These are phyloP conservation scores for Nephila pilipes DNA, from an alignment of 1,140 invertebrate genomes.

Conservation along the genomic window DNA sequence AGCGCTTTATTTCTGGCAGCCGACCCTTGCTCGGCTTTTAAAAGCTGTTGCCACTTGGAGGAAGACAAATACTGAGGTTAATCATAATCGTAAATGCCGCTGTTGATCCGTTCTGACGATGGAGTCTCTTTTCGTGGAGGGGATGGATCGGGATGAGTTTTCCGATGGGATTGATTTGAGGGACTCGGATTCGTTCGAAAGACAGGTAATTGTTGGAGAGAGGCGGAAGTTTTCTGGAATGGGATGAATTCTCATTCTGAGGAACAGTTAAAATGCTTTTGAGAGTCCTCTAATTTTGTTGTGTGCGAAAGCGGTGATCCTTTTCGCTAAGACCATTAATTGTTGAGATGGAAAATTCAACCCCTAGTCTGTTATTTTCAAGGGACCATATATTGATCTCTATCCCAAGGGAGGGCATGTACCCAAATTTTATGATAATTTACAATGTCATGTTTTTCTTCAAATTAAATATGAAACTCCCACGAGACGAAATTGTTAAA, in stretches of 20 bases:
- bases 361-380: neutral
- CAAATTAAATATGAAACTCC: too few species aligned
- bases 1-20: constrained; percentile 11
- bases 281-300: constrained; percentile 22
- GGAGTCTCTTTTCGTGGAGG: neutral
- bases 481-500: too few species aligned
- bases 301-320: neutral
- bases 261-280: constrained; percentile 14
- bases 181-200: constrained; percentile 3
- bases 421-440: neutral
- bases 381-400: neutral
- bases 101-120: constrained; percentile 24
- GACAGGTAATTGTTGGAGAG: constrained; percentile 7
- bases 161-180: constrained; percentile 25
- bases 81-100: constrained; percentile 34
- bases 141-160: neutral
- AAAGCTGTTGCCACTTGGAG: constrained; percentile 37
- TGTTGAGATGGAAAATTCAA: neutral
- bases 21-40: constrained; percentile 14
- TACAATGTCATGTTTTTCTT: too few species aligned
- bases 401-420: neutral
- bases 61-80: constrained; percentile 41
- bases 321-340: neutral
- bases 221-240: neutral
- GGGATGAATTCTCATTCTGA: constrained; percentile 3